Conservation (phyloP, 2,797 vertebrate genomes). For the Girardinus metallicus region DNA sequence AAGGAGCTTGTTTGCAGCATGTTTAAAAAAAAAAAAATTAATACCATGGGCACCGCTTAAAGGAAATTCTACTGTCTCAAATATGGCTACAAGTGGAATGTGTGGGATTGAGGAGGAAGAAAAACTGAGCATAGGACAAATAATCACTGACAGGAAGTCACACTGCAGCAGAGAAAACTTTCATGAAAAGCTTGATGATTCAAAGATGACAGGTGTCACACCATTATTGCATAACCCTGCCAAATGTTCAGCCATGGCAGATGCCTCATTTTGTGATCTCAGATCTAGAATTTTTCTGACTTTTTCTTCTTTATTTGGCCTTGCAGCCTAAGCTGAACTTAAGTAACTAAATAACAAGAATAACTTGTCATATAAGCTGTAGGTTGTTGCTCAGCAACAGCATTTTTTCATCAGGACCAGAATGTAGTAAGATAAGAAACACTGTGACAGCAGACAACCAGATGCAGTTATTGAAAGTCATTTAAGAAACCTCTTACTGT, state of each 20-base stretch:
- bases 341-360: background rate
- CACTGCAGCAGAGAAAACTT: background rate
- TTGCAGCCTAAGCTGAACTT: background rate
- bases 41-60: background rate
- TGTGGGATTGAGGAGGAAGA: background rate
- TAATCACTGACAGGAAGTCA: background rate
- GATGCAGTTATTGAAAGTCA: background rate
- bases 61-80: background rate
- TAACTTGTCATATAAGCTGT: background rate
- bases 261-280: conserved; percentile 15
- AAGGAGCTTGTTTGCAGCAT: conserved; percentile 9
- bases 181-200: conserved; percentile 8
- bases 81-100: background rate
- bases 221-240: conserved; percentile 12
- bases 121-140: background rate
- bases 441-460: background rate
- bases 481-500: background rate
- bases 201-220: conserved; percentile 8
- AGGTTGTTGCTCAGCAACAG: background rate
- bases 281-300: conserved; percentile 12
- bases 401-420: background rate
- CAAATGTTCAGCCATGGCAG: conserved; percentile 29
- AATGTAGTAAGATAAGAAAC: background rate
- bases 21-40: background rate
- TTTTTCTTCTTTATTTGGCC: conserved; percentile 5